A percentile compares a stretch with the other conserved stretches of the same genome.
Conservation (phyloP, 1,140 invertebrate species). For the Zeugodacus cucurbitae region DNA sequence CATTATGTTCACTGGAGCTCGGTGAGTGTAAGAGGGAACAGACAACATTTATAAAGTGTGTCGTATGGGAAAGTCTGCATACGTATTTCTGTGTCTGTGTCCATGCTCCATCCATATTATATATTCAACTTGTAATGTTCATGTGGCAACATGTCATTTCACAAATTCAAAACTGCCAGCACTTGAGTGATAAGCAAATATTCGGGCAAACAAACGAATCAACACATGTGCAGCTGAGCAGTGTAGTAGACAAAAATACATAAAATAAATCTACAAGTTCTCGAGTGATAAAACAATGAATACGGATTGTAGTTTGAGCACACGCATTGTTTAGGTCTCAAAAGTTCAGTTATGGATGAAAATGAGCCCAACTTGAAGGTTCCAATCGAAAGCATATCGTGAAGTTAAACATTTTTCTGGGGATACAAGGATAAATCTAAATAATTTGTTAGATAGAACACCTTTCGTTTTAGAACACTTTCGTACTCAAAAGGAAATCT, state of each 20-base stretch:
- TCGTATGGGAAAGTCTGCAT: neutral
- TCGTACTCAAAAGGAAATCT: no score
- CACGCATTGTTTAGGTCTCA: no score
- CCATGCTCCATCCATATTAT: neutral
- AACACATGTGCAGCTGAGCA: neutral
- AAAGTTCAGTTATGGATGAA: no score
- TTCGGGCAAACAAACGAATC: neutral
- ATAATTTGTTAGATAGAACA: no score
- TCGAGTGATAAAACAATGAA: neutral
- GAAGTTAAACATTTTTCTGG: no score
- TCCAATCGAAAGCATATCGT: no score
- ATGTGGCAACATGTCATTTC: slow-evolving; percentile 6
- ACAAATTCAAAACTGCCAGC: neutral
- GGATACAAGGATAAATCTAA: no score
- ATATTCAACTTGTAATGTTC: neutral
- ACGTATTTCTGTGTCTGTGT: neutral
- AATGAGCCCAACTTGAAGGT: no score
- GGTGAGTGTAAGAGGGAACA: neutral
- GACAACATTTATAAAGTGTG: neutral
- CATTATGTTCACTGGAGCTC: no score
- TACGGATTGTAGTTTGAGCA: no score
- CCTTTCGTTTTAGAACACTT: no score
- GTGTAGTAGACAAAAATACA: neutral
- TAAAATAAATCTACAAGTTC: no score
- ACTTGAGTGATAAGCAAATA: slow-evolving; percentile 27